Conservation (phyloP, 2,888 invertebrate genomes). For the Periphyllus acericola region DNA sequence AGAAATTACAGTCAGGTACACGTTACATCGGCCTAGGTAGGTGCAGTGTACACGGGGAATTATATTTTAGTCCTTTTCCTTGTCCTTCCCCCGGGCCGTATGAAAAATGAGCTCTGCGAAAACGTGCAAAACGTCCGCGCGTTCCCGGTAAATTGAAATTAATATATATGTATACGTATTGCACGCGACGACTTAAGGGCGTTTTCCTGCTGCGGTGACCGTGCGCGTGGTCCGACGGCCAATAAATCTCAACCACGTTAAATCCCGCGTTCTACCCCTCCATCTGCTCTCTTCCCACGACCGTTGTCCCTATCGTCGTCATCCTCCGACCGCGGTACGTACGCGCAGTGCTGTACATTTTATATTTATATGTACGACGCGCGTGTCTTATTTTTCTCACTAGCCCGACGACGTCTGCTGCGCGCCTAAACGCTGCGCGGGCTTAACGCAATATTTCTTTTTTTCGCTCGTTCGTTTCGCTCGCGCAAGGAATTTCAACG, state of each 20-base stretch:
- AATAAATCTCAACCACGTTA: conserved; percentile 50
- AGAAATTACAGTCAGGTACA: neutral
- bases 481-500: neutral
- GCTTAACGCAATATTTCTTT: neutral
- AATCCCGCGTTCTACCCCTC: neutral
- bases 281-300: neutral
- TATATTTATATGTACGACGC: neutral
- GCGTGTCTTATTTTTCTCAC: neutral
- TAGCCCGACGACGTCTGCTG: neutral
- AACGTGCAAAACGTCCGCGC: conserved; percentile 19
- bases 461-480: neutral
- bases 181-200: conserved; percentile 20
- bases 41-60: neutral
- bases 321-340: neutral
- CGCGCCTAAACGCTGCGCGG: neutral
- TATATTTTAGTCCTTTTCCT: conserved; percentile 7
- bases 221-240: neutral
- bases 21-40: neutral
- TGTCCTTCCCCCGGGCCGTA: neutral
- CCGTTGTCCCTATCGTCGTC: neutral
- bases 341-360: neutral
- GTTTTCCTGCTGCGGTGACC: conserved; percentile 24
- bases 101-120: conserved; percentile 29
- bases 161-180: neutral
- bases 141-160: conserved; percentile 52